Conservation (phyloP, 2,113 vertebrate genomes). For the Philantomba maxwellii region DNA sequence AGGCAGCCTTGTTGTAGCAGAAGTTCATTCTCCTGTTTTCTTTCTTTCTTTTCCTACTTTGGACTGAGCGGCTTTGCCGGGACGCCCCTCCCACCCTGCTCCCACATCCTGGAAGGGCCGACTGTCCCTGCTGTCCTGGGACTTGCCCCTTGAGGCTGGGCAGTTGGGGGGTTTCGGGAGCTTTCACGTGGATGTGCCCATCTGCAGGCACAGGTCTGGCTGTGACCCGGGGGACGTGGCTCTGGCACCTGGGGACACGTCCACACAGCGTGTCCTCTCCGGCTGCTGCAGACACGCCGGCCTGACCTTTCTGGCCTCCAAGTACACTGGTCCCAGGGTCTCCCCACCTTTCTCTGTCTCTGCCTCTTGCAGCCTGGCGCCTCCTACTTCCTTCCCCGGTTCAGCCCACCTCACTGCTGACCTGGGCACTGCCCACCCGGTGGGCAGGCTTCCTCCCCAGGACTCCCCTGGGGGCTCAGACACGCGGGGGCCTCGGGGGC, state of each 20-base stretch:
- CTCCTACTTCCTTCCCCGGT: fast-evolving
- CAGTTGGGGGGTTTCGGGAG: not conserved
- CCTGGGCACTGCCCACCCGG: fast-evolving
- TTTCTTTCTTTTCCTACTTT: not conserved
- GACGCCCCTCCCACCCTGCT: not conserved
- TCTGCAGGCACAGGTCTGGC: no score
- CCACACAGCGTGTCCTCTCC: fast-evolving
- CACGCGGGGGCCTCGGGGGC: fast-evolving
- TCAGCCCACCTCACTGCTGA: fast-evolving
- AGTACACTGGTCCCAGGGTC: not conserved
- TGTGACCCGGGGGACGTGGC: not conserved
- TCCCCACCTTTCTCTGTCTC: not conserved
- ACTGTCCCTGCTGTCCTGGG: not conserved
- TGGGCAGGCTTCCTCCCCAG: not conserved
- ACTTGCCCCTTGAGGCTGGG: not conserved
- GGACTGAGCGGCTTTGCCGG: not conserved
- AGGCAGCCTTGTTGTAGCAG: not conserved
- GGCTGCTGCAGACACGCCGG: fast-evolving
- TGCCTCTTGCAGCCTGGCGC: not conserved
- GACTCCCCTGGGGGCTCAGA: not conserved
- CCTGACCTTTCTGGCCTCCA: not conserved
- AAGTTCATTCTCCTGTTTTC: no score
- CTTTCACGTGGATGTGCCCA: fast-evolving
- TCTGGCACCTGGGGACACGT: not conserved
- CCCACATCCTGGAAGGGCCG: not conserved